Base-by-base conservation (phyloP, 2,888 invertebrate species). In the Girardia tigrina region DNA sequence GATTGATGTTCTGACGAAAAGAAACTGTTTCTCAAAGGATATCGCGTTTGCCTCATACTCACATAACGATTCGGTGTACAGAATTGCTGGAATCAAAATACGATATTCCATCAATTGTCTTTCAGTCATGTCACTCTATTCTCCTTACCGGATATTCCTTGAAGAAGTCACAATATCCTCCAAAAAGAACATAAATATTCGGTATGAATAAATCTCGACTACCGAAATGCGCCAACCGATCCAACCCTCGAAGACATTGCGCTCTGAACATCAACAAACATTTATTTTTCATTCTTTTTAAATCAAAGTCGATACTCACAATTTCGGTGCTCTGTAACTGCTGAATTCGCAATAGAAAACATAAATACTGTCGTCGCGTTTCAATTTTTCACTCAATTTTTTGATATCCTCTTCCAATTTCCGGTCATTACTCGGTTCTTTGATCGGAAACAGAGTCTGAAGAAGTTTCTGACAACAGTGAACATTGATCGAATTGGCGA, bases 291-390 rank as follows among this genome's bases (percentile, higher is more conserved):
- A 36, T 8, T 36, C 8, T 36, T 36, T 36, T 36, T 36, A 36
- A 36, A 36, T 36, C n/a, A 56, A 56, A 56, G n/a, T 56, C n/a
- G 23, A 56, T 56, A 74, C 69, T 74, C 26, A 74, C 74, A 74
- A n/a, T 23, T 29, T 74, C 16, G 74, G 74, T 26, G 74, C 74
- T 69, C 74, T 42, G n/a, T 69, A 27, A n/a, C 42, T 42, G 23
- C 42, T 42, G 27, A 74, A 74, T 74, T 74, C 74, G 27, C 74
- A 74, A 26, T 74, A 42, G 69, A 74, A 74, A 26, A 74, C 28
- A n/a, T 29, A 36, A 28, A 73, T 26, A 36, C 36, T 29, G 56
- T 56, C 23, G 23, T 56, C 56, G 4, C 56, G 4, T 16, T 56
- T 56, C n/a, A 56, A 56, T 56, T 56, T 56, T 56, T 56, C 23